A percentile compares a stretch with the other conserved stretches of the same genome.
Evolutionary conservation across 2,888 invertebrate genomes (phyloP).

Genomic region (Papilio protenor): DNA sequence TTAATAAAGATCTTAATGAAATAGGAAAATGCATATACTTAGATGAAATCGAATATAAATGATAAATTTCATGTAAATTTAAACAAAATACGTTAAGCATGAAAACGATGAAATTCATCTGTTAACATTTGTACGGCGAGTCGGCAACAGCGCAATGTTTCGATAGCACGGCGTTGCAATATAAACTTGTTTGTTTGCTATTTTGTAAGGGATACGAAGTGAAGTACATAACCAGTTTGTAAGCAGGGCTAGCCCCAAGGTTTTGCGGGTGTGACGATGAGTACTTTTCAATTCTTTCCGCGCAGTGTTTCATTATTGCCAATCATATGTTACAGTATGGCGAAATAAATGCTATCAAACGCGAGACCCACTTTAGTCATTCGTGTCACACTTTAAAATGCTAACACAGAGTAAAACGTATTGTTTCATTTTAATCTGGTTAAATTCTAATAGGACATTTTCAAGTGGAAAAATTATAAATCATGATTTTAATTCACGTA

Average conservation of each 20-base stretch:
- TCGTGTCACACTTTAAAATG: slow-evolving; percentile 37
- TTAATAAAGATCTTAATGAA: neutral
- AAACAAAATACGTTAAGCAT: neutral
- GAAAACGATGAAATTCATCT: slow-evolving; percentile 15
- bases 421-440: slow-evolving; percentile 27
- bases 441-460: slow-evolving; percentile 18
- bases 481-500: slow-evolving; percentile 22
- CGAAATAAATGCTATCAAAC: slow-evolving; percentile 15
- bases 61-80: neutral
- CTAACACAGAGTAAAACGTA: slow-evolving; percentile 23
- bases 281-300: slow-evolving; percentile 40
- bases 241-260: slow-evolving; percentile 42
- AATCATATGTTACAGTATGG: slow-evolving; percentile 10
- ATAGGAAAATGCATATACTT: neutral
- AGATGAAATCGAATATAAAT: neutral
- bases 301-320: slow-evolving; percentile 28
- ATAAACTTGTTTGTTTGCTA: slow-evolving; percentile 44
- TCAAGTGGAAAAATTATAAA: slow-evolving; percentile 21
- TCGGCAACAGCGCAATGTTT: slow-evolving; percentile 37
- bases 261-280: slow-evolving; percentile 38
- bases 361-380: slow-evolving; percentile 23
- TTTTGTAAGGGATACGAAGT: slow-evolving; percentile 43
- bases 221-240: slow-evolving; percentile 43
- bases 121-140: slow-evolving; percentile 5
- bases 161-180: slow-evolving; percentile 40